Evolutionary conservation across 2,888 invertebrate genomes (phyloP).

Genomic region (Andrena fulva): DNA sequence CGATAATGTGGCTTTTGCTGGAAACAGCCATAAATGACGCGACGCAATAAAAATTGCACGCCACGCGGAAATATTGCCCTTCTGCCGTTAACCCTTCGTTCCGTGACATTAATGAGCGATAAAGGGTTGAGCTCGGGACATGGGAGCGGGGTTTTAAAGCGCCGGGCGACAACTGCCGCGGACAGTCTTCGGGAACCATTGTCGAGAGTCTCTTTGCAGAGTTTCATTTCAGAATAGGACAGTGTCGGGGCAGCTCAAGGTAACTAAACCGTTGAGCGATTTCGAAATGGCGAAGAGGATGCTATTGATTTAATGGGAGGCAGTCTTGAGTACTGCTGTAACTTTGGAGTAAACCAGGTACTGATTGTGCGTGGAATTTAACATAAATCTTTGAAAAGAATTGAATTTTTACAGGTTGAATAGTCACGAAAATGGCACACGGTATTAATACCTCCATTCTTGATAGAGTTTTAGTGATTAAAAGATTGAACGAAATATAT

Average conservation of each 20-base stretch:
- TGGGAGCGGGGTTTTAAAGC: conserved; percentile 19
- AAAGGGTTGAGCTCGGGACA: neutral
- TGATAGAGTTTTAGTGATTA: too few species aligned
- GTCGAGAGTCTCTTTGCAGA: neutral
- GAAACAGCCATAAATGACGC: conserved; percentile 22
- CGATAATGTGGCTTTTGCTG: neutral
- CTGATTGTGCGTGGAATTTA: too few species aligned
- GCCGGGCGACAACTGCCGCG: neutral
- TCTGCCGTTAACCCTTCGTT: conserved; percentile 21
- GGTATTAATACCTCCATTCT: too few species aligned
- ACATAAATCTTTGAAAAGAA: too few species aligned
- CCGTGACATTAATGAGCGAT: conserved; percentile 34
- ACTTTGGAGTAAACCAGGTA: too few species aligned
- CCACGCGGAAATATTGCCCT: conserved; percentile 21
- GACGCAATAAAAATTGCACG: conserved; percentile 31
- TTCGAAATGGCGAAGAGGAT: too few species aligned
- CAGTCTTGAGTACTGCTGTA: too few species aligned
- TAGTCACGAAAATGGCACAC: too few species aligned
- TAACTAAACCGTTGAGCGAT: too few species aligned
- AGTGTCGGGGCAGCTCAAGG: neutral
- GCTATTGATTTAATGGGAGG: too few species aligned
- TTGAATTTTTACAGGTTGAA: too few species aligned
- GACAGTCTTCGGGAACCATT: neutral
- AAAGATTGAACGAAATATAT: too few species aligned
- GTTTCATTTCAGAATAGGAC: neutral